Percentiles rank a stretch among this genome's conserved stretches.
Evolutionary conservation across 2,888 invertebrate species (phyloP).

Genomic region (Drosophila merina): DNA sequence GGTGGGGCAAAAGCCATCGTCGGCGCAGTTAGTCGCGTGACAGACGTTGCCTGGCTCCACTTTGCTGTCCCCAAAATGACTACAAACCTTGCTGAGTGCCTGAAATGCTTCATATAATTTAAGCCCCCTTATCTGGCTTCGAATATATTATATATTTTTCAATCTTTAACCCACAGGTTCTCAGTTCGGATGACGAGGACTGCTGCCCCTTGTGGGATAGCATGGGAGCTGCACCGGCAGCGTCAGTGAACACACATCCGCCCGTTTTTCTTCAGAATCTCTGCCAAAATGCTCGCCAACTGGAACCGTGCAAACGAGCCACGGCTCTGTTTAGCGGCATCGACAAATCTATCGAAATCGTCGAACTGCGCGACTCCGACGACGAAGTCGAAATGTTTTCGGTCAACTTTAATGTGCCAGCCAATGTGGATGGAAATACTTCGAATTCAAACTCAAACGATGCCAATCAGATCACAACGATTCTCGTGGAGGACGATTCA

Average conservation of each 20-base stretch:
- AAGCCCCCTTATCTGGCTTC: not conserved
- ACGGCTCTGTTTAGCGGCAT: conserved; percentile 65
- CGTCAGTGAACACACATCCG: conserved; percentile 48
- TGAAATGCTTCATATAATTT: not conserved
- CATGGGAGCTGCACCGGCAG: conserved; percentile 16
- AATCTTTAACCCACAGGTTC: conserved; percentile 40
- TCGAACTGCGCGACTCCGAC: conserved; percentile 67
- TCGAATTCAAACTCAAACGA: conserved; percentile 54
- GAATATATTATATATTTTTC: not conserved
- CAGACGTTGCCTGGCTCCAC: conserved; percentile 18
- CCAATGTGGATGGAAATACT: conserved; percentile 57
- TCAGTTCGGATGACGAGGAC: conserved; percentile 70
- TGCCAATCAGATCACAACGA: conserved; percentile 13
- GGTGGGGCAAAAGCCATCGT: conserved; percentile 9
- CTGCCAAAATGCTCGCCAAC: conserved; percentile 57
- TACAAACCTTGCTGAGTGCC: conserved; percentile 62
- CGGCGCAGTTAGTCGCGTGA: conserved; percentile 75
- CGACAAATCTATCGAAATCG: conserved; percentile 57
- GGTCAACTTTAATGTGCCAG: conserved; percentile 65
- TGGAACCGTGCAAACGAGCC: conserved; percentile 67
- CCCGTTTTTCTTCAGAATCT: conserved; percentile 58
- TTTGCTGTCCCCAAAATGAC: conserved; percentile 58
- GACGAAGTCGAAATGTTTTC: conserved; percentile 71
- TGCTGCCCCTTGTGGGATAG: conserved; percentile 25
- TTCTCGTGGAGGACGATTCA: conserved; percentile 51